phyloP scores from a whole-genome alignment of 2,888 invertebrate genomes.

The Monopis laevigella region DNA sequence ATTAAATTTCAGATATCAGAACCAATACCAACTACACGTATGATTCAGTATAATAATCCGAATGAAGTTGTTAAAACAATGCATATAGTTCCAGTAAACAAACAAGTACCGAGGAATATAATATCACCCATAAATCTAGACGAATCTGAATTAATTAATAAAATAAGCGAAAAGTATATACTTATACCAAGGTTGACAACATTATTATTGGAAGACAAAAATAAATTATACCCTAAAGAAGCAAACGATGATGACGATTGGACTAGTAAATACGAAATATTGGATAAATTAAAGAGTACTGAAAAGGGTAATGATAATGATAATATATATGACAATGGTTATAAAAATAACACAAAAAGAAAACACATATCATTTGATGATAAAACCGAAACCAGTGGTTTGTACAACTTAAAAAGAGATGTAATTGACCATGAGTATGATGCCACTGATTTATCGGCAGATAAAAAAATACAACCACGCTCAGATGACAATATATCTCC shows the following conservation, averaged over 20 bases:
- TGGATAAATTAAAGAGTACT: slow-evolving; percentile 39
- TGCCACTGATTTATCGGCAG: too few species aligned
- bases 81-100: too few species aligned
- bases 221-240: background rate
- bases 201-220: slow-evolving; percentile 1
- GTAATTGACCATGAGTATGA: too few species aligned
- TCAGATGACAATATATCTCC: too few species aligned
- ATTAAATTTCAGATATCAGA: too few species aligned
- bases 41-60: too few species aligned
- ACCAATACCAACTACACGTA: too few species aligned
- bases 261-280: slow-evolving; percentile 55
- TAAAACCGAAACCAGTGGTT: background rate
- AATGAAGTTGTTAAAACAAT: too few species aligned
- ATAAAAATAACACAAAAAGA: background rate
- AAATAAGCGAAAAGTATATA: slow-evolving; percentile 51
- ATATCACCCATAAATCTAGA: too few species aligned
- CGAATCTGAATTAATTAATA: slow-evolving; percentile 34
- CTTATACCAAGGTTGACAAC: slow-evolving; percentile 41
- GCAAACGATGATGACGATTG: slow-evolving; percentile 35
- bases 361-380: slow-evolving; percentile 6
- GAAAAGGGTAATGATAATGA: slow-evolving; percentile 29
- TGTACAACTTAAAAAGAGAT: too few species aligned
- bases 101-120: too few species aligned
- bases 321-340: background rate
- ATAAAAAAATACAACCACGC: too few species aligned